These are phyloP conservation scores for Steinernema hermaphroditum DNA, from an alignment of 2,888 invertebrate species.

Conservation along the genomic window DNA sequence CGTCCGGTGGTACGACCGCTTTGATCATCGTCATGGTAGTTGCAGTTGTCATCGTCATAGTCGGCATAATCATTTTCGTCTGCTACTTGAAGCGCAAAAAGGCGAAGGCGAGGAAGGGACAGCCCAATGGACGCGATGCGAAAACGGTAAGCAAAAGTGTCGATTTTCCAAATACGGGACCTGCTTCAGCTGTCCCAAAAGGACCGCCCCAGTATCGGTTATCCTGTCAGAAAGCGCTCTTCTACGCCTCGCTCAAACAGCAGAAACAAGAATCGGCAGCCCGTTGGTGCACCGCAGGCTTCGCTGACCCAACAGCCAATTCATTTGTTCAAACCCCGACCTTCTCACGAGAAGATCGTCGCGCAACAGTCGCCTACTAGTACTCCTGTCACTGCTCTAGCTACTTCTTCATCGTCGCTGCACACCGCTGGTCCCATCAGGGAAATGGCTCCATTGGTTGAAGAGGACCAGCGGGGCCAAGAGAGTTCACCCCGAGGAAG, in stretches of 20 bases:
- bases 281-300: not conserved
- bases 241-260: not conserved
- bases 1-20: not conserved
- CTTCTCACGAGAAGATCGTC: too few relatives aligned
- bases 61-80: not conserved
- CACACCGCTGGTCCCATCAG: too few relatives aligned
- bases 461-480: too few relatives aligned
- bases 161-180: too few relatives aligned
- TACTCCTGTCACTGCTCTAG: too few relatives aligned
- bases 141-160: not conserved
- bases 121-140: not conserved
- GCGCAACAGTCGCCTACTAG: too few relatives aligned
- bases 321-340: too few relatives aligned
- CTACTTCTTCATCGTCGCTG: not conserved
- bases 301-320: not conserved
- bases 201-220: too few relatives aligned
- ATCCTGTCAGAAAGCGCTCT: not conserved
- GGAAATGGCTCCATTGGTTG: too few relatives aligned
- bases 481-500: too few relatives aligned
- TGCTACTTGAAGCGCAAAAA: not conserved
- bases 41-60: not conserved
- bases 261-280: slow-evolving; percentile 2
- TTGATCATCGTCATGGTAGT: not conserved
- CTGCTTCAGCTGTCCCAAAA: too few relatives aligned
- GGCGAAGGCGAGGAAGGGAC: slow-evolving; percentile 1